These are phyloP conservation scores for Caenorhabditis sinica DNA, from an alignment of 2,888 invertebrate species.

Conservation along the genomic window DNA sequence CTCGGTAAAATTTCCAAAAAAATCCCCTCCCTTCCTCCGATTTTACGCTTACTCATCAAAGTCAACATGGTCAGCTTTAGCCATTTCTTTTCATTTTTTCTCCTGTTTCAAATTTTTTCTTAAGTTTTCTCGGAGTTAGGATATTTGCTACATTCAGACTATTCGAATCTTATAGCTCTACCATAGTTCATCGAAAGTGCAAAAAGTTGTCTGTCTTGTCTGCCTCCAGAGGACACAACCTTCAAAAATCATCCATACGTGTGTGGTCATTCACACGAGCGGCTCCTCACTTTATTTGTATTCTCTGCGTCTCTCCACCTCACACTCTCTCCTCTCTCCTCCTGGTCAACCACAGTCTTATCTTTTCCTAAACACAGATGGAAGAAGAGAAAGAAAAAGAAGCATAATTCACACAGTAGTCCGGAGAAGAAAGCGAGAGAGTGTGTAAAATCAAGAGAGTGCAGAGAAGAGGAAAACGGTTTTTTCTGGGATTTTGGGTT, in stretches of 20 bases:
- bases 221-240: conserved; percentile 19
- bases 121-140: not conserved
- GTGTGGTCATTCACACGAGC: conserved; percentile 26
- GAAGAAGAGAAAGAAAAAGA: not conserved
- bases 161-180: not conserved
- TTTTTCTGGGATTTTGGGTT: conserved; percentile 26
- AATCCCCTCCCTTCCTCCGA: not conserved
- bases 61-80: not conserved
- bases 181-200: conserved; percentile 4
- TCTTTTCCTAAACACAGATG: conserved; percentile 9
- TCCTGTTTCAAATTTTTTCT: not conserved
- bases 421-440: not conserved
- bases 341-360: conserved; percentile 22
- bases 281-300: conserved; percentile 23
- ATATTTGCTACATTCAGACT: no score
- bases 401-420: conserved; percentile 30
- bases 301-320: conserved; percentile 20
- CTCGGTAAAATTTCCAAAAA: not conserved
- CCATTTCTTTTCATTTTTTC: not conserved
- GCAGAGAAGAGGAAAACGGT: conserved; percentile 20
- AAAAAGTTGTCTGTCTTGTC: conserved; percentile 5
- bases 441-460: not conserved
- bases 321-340: not conserved
- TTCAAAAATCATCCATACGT: conserved; percentile 19
- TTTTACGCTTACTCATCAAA: not conserved